Percentiles rank a stretch among this genome's conserved stretches.
Evolutionary conservation across 1,140 invertebrate species (phyloP).

Genomic region (Stenopsyche tienmushanensis): DNA sequence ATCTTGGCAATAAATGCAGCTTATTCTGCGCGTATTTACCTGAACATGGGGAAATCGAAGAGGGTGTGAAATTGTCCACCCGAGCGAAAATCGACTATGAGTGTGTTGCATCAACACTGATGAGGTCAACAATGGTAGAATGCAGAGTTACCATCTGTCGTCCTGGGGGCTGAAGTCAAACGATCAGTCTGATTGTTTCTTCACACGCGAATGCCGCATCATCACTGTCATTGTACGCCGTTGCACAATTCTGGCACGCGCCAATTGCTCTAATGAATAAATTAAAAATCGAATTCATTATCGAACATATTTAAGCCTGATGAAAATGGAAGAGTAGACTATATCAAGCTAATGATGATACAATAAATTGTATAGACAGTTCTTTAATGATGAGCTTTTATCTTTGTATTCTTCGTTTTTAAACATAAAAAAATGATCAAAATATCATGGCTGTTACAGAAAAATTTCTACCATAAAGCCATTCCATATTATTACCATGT

Average conservation of each 20-base stretch:
- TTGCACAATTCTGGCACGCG: neutral
- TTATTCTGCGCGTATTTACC: too few species aligned
- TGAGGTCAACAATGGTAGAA: slow-evolving; percentile 3
- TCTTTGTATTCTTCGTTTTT: too few species aligned
- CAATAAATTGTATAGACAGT: too few species aligned
- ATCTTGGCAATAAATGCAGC: too few species aligned
- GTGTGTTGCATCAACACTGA: slow-evolving; percentile 5
- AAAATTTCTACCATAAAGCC: too few species aligned
- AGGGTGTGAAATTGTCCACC: slow-evolving; percentile 2
- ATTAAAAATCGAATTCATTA: neutral
- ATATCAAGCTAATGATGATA: too few species aligned
- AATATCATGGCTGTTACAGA: too few species aligned
- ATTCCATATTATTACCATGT: too few species aligned
- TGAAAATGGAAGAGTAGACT: too few species aligned
- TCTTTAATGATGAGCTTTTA: too few species aligned
- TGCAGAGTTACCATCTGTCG: slow-evolving; percentile 2
- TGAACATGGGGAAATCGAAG: too few species aligned
- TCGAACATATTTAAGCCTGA: neutral
- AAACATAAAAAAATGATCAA: too few species aligned
- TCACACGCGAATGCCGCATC: slow-evolving; percentile 1
- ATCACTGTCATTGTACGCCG: neutral
- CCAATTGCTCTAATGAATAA: neutral
- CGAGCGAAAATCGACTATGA: neutral
- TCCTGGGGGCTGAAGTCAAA: neutral
- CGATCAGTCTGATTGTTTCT: neutral